Evolutionary conservation across 2,888 invertebrate species (phyloP).

Genomic region (Tetrapedia diversipes): DNA sequence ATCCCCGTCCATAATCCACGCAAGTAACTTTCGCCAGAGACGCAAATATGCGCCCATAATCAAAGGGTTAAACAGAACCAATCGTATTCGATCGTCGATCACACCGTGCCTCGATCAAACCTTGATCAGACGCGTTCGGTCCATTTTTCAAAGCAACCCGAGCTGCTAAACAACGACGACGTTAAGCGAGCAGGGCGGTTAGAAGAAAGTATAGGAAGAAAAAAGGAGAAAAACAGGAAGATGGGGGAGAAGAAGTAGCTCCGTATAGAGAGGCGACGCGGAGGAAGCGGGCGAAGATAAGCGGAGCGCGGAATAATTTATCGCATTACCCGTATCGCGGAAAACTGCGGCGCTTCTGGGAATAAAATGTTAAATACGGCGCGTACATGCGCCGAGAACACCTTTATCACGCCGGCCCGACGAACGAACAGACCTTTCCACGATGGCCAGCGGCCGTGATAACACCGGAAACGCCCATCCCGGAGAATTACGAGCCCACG

Average conservation of each 20-base stretch:
- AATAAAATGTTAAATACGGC: slow-evolving; percentile 59
- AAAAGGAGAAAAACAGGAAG: slow-evolving; percentile 6
- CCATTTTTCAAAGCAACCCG: no score
- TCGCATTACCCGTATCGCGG: slow-evolving; percentile 55
- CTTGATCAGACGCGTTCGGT: no score
- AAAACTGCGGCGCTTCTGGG: slow-evolving; percentile 55
- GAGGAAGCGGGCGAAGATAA: slow-evolving; percentile 56
- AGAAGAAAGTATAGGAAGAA: background rate
- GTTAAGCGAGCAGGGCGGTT: background rate
- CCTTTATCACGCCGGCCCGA: slow-evolving; percentile 58
- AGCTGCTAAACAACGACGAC: no score
- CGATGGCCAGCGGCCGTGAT: slow-evolving; percentile 43
- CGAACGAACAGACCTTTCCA: slow-evolving; percentile 55
- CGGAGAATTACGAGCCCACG: slow-evolving; percentile 21
- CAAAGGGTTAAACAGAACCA: no score
- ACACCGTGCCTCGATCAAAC: no score
- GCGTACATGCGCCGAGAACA: slow-evolving; percentile 45
- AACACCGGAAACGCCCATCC: slow-evolving; percentile 35
- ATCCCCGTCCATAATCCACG: no score
- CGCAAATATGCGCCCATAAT: no score
- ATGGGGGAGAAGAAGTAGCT: slow-evolving; percentile 27
- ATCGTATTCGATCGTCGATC: no score
- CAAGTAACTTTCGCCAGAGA: no score
- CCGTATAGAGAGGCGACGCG: slow-evolving; percentile 26
- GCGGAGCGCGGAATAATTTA: slow-evolving; percentile 60